A percentile compares a stretch with the other conserved stretches of the same genome.
These are phyloP conservation scores for Patella vulgata DNA, from an alignment of 1,140 invertebrate genomes.

Conservation along the genomic window DNA sequence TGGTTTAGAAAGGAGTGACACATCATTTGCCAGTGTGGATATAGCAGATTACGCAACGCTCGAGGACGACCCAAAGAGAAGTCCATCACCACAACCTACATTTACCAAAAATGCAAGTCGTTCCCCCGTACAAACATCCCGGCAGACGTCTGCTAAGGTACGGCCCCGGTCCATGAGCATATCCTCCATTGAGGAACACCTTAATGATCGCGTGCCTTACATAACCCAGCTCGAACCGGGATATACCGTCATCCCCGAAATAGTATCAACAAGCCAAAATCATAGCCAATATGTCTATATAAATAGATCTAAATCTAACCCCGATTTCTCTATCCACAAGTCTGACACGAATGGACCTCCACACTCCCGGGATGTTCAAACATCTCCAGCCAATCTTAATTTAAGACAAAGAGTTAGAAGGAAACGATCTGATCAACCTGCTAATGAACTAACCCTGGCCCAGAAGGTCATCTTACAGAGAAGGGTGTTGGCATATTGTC, in stretches of 20 bases:
- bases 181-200: no score
- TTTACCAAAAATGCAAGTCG: no score
- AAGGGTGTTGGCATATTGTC: neutral
- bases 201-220: neutral
- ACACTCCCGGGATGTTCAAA: no score
- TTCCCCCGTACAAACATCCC: no score
- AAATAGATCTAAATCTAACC: conserved; percentile 5
- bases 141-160: no score
- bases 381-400: no score
- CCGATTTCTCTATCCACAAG: conserved; percentile 2
- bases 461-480: conserved; percentile 9
- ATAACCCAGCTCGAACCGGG: conserved; percentile 6
- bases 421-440: neutral
- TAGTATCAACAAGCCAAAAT: conserved; percentile 1
- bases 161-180: no score
- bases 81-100: no score
- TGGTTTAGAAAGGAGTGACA: no score
- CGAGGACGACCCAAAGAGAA: no score
- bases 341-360: conserved; percentile 1
- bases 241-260: conserved; percentile 2
- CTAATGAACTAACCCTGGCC: conserved; percentile 8
- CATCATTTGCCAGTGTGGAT: no score
- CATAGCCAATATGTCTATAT: conserved; percentile 8
- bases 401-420: conserved; percentile 4
- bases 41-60: no score